Conservation (phyloP, 2,888 invertebrate genomes). For the Andrena haemorrhoa region DNA sequence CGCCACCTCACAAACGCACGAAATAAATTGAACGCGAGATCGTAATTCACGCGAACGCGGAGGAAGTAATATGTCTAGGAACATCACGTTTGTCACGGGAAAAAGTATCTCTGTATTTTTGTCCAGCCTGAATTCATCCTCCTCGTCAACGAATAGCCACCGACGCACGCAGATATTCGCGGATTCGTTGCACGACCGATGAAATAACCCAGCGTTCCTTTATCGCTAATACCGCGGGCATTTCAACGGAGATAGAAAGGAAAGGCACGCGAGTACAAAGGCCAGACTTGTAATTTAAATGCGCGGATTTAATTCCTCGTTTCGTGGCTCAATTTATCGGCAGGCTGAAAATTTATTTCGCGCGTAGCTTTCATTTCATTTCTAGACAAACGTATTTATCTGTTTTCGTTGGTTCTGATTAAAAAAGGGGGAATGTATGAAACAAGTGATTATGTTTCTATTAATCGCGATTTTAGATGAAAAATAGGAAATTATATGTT, state of each 20-base stretch:
- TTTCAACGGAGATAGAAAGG: constrained; percentile 7
- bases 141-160: background rate
- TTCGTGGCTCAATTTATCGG: constrained; percentile 20
- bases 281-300: constrained; percentile 48
- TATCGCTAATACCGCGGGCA: background rate
- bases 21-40: background rate
- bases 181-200: constrained; percentile 9
- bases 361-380: background rate
- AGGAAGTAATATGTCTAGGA: background rate
- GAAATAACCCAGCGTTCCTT: constrained; percentile 13
- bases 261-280: constrained; percentile 7
- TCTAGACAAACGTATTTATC: no score
- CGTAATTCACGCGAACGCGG: background rate
- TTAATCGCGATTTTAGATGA: no score
- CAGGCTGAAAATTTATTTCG: constrained; percentile 14
- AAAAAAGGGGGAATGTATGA: no score
- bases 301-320: constrained; percentile 18
- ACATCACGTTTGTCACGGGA: background rate
- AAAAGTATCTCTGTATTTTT: constrained; percentile 9
- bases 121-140: constrained; percentile 2
- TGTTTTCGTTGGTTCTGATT: no score
- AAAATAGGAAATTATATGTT: no score
- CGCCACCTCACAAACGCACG: background rate
- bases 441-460: no score
- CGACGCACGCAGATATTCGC: background rate